phyloP scores from a whole-genome alignment of 2,113 vertebrate genomes.

The Oryzias woworae region DNA sequence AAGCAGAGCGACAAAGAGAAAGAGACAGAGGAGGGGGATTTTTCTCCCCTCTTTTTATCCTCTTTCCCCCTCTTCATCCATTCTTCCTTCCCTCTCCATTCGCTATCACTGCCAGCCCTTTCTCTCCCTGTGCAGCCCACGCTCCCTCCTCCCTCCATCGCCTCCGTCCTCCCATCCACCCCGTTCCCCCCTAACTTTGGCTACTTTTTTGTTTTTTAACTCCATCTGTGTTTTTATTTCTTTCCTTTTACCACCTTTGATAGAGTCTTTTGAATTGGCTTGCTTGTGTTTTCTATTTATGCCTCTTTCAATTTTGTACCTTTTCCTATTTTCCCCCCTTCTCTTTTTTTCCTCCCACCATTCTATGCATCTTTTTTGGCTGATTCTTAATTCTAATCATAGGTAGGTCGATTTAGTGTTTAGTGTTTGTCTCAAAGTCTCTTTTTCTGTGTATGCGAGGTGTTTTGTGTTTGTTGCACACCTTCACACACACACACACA shows the following conservation, averaged over 20 bases:
- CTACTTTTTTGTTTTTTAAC: constrained; percentile 63
- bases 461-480: constrained; percentile 54
- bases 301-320: constrained; percentile 68
- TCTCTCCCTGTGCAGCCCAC: constrained; percentile 55
- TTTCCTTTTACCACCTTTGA: constrained; percentile 32
- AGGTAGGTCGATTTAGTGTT: constrained; percentile 78
- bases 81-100: constrained; percentile 49
- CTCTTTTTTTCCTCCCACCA: constrained; percentile 64
- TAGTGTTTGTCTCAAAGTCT: constrained; percentile 69
- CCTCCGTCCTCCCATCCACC: constrained; percentile 17
- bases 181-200: constrained; percentile 65
- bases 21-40: constrained; percentile 59
- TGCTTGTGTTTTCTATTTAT: constrained; percentile 64
- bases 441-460: constrained; percentile 52
- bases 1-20: constrained; percentile 49
- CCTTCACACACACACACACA: constrained; percentile 35
- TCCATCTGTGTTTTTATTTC: constrained; percentile 56
- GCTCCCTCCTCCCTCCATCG: constrained; percentile 37
- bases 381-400: constrained; percentile 71
- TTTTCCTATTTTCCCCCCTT: constrained; percentile 49
- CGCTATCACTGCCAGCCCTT: constrained; percentile 61
- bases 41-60: constrained; percentile 36
- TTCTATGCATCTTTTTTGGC: constrained; percentile 73
- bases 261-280: constrained; percentile 58
- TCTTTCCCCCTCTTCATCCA: constrained; percentile 48